A percentile compares a stretch with the other conserved stretches of the same genome.
These are phyloP conservation scores for Tridacna crocea DNA, from an alignment of 2,888 invertebrate genomes.

Conservation along the genomic window DNA sequence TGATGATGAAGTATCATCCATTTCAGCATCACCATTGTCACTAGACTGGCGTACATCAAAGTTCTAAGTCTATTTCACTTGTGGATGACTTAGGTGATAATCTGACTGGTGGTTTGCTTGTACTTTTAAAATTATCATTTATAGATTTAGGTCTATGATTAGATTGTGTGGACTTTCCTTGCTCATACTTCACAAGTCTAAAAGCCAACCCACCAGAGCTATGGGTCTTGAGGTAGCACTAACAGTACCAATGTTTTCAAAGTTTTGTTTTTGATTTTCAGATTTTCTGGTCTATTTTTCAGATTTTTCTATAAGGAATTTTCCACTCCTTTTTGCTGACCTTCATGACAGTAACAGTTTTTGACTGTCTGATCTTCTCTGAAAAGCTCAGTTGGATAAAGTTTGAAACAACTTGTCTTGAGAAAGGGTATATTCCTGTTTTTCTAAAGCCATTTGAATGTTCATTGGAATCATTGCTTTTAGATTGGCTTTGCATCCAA, in stretches of 20 bases:
- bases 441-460: constrained; percentile 26
- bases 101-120: neutral
- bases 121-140: neutral
- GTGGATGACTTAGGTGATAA: neutral
- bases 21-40: no score
- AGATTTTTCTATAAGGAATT: neutral
- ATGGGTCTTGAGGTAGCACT: neutral
- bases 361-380: neutral
- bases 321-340: neutral
- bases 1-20: no score
- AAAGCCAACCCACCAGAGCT: neutral
- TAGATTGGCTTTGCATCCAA: constrained; percentile 24
- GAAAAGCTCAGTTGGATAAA: constrained; percentile 19
- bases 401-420: neutral
- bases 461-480: constrained; percentile 20
- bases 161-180: neutral
- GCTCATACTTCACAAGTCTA: neutral
- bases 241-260: no score
- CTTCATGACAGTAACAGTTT: neutral
- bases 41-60: no score
- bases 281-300: no score
- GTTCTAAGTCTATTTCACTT: no score
- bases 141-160: neutral
- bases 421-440: constrained; percentile 33
- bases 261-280: no score